Conservation (phyloP, 2,113 vertebrate species). For the Percopsis transmontana region DNA sequence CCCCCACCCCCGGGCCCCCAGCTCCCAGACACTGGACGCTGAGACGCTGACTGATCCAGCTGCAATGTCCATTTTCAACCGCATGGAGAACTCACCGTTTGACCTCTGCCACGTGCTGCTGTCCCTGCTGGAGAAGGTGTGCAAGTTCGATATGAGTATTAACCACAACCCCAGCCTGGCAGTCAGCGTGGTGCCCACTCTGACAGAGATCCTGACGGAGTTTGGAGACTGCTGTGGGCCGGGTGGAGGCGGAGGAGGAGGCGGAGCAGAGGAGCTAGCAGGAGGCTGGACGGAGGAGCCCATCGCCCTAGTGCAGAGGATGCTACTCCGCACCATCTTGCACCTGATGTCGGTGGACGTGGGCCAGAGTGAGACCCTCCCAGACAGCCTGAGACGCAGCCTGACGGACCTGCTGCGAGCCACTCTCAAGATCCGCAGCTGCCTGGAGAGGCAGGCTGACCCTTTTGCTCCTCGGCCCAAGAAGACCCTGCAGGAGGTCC, state of each 20-base stretch:
- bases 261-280: constrained; percentile 78
- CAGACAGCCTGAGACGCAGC: constrained; percentile 88
- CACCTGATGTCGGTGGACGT: constrained; percentile 89
- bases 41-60: constrained; percentile 80
- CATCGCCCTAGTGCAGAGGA: constrained; percentile 91
- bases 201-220: constrained; percentile 90
- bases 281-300: constrained; percentile 91
- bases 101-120: constrained; percentile 91
- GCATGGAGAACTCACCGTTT: constrained; percentile 88
- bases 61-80: constrained; percentile 80
- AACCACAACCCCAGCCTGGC: constrained; percentile 88
- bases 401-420: constrained; percentile 89
- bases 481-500: constrained; percentile 81
- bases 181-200: constrained; percentile 86
- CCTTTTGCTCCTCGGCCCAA: constrained; percentile 81
- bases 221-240: constrained; percentile 85
- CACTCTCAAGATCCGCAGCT: constrained; percentile 87
- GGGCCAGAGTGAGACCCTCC: constrained; percentile 82
- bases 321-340: constrained; percentile 90
- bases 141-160: constrained; percentile 89
- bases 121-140: constrained; percentile 93
- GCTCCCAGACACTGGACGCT: constrained; percentile 55
- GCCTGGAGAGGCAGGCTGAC: constrained; percentile 81
- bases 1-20: constrained; percentile 62
- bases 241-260: constrained; percentile 52